Evolutionary conservation across 2,113 vertebrate species (phyloP), one percentile per base, ranked within the genome.

Genomic region (Oryzias melastigma): DNA sequence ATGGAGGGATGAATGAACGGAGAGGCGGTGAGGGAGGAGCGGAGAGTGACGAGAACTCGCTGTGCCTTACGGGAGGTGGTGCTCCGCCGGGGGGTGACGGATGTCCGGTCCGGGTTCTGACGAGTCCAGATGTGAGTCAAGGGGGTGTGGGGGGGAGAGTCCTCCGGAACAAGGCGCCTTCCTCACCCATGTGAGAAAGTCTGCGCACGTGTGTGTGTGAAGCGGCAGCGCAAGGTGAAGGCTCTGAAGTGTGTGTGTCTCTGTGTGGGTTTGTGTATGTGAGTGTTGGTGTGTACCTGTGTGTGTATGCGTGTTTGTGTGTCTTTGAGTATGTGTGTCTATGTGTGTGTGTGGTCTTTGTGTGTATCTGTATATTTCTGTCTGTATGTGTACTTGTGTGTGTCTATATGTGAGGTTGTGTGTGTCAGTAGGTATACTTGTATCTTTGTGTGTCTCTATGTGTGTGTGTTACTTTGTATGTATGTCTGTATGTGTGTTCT

Each of bases 1-100:
- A 86, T 68, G 17, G 58, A 81, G 78, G 82, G 77, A 80, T 79
- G 76, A 77, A 89, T 89, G 86, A 81, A 82, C 62, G 74, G 66
- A 79, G 64, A 53, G 75, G 55, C 58, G 24, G 61, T 41, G 64
- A 59, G 48, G 55, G 54, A 64, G 61, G 41, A 24, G 58, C 41
- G 47, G 48, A 42, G 44, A 16, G 47, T n/a, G 60, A 54, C 70
- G 55, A 57, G 80, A 82, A 77, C 81, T 80, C 74, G 71, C 65
- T 22, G 14, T 63, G 74, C 42, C 78, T 70, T 77, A 82, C 82
- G 35, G 43, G 71, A 64, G 66, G 50, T 18, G 62, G 58, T 52
- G 71, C 62, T 10, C 16, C 44, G 44, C 69, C 17, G 24, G 25
- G 2, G 71, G 78, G 66, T 73, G 71, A 84, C 73, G 78, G 73